These are phyloP conservation scores for Troides aeacus DNA, from an alignment of 2,888 invertebrate species.

Conservation along the genomic window DNA sequence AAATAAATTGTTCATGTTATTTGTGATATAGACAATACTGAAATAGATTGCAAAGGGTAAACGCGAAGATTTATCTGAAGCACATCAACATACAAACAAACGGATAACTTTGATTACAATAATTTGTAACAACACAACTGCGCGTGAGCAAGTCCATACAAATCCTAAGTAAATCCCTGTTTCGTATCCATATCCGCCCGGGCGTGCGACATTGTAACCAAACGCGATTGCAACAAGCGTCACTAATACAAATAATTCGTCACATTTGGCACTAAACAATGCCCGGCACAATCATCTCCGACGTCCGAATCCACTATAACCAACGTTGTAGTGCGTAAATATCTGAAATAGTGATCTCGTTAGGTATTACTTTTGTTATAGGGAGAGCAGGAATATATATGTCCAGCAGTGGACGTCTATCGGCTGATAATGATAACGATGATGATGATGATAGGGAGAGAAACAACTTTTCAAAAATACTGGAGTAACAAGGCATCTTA, in stretches of 20 bases:
- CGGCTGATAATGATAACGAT: too few relatives aligned
- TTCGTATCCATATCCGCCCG: slow-evolving; percentile 12
- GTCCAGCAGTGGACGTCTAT: too few relatives aligned
- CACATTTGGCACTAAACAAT: slow-evolving; percentile 24
- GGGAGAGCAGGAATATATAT: too few relatives aligned
- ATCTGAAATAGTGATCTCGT: slow-evolving; percentile 14
- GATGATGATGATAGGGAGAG: too few relatives aligned
- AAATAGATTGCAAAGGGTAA: too few relatives aligned
- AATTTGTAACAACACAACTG: slow-evolving; percentile 5
- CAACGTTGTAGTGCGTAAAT: slow-evolving; percentile 11
- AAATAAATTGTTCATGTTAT: too few relatives aligned
- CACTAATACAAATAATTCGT: slow-evolving; percentile 25
- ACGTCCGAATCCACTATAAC: slow-evolving; percentile 22
- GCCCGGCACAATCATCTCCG: slow-evolving; percentile 17
- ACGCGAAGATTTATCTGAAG: not conserved
- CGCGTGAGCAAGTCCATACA: slow-evolving; percentile 11
- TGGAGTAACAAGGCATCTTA: too few relatives aligned
- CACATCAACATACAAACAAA: slow-evolving; percentile 20
- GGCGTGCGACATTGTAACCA: slow-evolving; percentile 11
- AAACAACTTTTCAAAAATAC: too few relatives aligned
- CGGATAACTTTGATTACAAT: not conserved
- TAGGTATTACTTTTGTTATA: not conserved
- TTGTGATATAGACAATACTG: too few relatives aligned
- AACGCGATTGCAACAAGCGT: slow-evolving; percentile 20
- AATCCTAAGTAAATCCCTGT: slow-evolving; percentile 27